Conservation (phyloP, 2,888 invertebrate species). For the Vesta saturnalis region DNA sequence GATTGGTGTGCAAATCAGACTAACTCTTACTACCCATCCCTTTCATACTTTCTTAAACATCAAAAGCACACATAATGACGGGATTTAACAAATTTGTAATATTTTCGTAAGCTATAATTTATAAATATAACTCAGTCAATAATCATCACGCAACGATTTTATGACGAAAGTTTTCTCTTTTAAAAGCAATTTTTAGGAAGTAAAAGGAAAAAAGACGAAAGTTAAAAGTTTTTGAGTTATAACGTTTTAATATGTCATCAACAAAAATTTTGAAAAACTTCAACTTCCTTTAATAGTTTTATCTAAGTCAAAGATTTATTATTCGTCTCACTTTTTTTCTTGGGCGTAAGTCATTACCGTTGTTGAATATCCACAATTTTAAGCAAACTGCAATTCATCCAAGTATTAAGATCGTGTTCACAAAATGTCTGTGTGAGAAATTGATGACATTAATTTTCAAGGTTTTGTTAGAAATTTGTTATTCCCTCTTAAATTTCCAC, state of each 20-base stretch:
- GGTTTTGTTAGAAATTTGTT: slow-evolving; percentile 40
- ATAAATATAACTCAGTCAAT: slow-evolving; percentile 9
- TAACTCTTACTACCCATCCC: slow-evolving; percentile 36
- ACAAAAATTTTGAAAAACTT: slow-evolving; percentile 18
- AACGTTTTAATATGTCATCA: slow-evolving; percentile 16
- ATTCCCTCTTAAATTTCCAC: slow-evolving; percentile 32
- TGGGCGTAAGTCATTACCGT: slow-evolving; percentile 23
- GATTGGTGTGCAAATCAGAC: slow-evolving; percentile 51
- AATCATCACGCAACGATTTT: slow-evolving; percentile 11
- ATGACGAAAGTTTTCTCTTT: slow-evolving; percentile 13
- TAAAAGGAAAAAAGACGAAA: slow-evolving; percentile 8
- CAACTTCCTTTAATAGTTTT: slow-evolving; percentile 27
- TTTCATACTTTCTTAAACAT: slow-evolving; percentile 32
- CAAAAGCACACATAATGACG: slow-evolving; percentile 27
- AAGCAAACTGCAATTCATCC: slow-evolving; percentile 38
- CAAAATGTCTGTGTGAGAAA: slow-evolving; percentile 38
- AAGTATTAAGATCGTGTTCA: slow-evolving; percentile 38
- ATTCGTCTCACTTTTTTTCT: slow-evolving; percentile 10
- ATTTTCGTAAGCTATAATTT: background rate
- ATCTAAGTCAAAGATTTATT: slow-evolving; percentile 18
- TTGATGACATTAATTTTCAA: slow-evolving; percentile 39
- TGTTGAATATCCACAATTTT: slow-evolving; percentile 30
- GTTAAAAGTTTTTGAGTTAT: slow-evolving; percentile 11
- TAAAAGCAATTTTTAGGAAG: slow-evolving; percentile 12
- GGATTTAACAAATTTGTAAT: background rate